Conservation (phyloP, 2,113 vertebrate species). For the Rhinichthys klamathensis region DNA sequence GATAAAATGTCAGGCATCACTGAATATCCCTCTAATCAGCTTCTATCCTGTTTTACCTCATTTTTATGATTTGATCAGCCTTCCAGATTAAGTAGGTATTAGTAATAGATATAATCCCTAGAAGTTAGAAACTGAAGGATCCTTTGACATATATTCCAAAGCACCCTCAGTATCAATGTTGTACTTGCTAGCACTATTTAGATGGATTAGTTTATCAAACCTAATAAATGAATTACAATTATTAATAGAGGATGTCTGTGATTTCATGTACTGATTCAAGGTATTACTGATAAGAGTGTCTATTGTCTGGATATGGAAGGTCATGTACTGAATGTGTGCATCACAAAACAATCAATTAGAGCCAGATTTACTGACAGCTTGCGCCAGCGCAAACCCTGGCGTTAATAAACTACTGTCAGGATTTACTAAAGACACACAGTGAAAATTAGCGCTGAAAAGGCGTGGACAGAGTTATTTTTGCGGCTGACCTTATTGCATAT, state of each 20-base stretch:
- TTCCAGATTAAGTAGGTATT: slow-evolving; percentile 21
- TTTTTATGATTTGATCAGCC: slow-evolving; percentile 15
- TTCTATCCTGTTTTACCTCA: slow-evolving; percentile 19
- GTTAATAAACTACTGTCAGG: too few species aligned
- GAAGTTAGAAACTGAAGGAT: slow-evolving; percentile 10
- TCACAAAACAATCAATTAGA: not conserved
- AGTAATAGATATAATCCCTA: slow-evolving; percentile 16
- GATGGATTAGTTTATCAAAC: slow-evolving; percentile 11
- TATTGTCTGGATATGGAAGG: not conserved
- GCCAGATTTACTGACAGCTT: too few species aligned
- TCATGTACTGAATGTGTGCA: not conserved
- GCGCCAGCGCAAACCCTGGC: too few species aligned
- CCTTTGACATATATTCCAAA: not conserved
- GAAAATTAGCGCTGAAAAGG: too few species aligned
- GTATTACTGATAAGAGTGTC: not conserved
- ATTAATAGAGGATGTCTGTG: not conserved
- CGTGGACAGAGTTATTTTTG: too few species aligned
- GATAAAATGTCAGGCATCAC: not conserved
- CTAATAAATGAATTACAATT: not conserved
- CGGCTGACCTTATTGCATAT: too few species aligned
- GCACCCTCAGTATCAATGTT: not conserved
- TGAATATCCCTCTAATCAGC: slow-evolving; percentile 33
- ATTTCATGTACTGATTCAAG: not conserved
- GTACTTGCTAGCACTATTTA: slow-evolving; percentile 6
- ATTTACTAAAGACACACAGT: too few species aligned